Evolutionary conservation across 2,797 vertebrate species (phyloP).

Genomic region (Gallinago stenura): DNA sequence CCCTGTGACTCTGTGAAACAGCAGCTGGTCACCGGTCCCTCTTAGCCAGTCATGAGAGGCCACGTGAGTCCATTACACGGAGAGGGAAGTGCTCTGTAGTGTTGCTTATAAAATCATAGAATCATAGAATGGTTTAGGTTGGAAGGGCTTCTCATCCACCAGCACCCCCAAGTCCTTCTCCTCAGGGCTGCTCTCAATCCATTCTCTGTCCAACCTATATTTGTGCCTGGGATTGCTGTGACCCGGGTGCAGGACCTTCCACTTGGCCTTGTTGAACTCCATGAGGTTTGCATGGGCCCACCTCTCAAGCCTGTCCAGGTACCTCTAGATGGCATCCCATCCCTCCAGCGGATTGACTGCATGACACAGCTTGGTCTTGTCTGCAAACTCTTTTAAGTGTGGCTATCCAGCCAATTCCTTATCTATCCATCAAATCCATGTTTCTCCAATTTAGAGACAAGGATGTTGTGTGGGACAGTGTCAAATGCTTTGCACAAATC

Average conservation of each 20-base stretch:
- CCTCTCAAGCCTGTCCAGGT: neutral
- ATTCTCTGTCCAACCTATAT: neutral
- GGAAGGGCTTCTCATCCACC: neutral
- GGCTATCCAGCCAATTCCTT: neutral
- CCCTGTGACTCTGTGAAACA: neutral
- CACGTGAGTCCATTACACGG: neutral
- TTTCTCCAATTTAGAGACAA: neutral
- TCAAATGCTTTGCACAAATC: neutral
- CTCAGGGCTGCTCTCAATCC: neutral
- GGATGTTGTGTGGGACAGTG: neutral
- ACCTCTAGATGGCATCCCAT: neutral
- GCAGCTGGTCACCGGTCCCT: neutral
- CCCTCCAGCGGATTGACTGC: neutral
- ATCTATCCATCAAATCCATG: neutral
- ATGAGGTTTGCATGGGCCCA: neutral
- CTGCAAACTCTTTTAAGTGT: neutral
- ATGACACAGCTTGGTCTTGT: no score
- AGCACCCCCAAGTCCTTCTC: neutral
- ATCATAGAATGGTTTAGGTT: neutral
- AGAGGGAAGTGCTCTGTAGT: neutral
- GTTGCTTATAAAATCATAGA: neutral
- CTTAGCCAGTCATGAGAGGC: neutral
- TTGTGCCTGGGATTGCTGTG: neutral
- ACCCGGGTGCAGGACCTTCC: neutral
- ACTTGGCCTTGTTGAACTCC: neutral